phyloP scores from a whole-genome alignment of 2,888 invertebrate genomes.

The Tromatobia lineatoria region DNA sequence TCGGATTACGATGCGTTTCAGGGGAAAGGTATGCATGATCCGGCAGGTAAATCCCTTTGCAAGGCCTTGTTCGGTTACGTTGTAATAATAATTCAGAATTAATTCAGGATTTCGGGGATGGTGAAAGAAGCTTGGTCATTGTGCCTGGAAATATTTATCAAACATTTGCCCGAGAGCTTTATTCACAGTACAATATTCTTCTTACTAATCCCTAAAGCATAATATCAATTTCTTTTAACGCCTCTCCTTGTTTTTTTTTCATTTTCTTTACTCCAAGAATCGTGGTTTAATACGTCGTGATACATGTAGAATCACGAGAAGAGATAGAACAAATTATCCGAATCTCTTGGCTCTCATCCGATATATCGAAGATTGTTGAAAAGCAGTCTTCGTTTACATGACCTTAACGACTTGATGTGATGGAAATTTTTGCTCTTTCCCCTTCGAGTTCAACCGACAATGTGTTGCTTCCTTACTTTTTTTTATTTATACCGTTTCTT shows the following conservation, averaged over 20 bases:
- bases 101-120: slow-evolving; percentile 6
- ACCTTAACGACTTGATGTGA: too few relatives aligned
- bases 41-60: not conserved
- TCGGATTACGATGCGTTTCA: slow-evolving; percentile 21
- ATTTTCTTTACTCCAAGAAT: not conserved
- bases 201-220: not conserved
- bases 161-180: not conserved
- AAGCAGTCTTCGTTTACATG: too few relatives aligned
- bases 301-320: not conserved
- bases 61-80: slow-evolving; percentile 26
- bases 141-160: not conserved
- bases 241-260: too few relatives aligned
- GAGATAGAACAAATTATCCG: not conserved
- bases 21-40: slow-evolving; percentile 13
- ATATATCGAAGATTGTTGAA: too few relatives aligned
- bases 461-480: too few relatives aligned
- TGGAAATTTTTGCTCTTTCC: too few relatives aligned
- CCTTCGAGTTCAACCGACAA: too few relatives aligned
- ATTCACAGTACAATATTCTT: slow-evolving; percentile 1
- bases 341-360: too few relatives aligned
- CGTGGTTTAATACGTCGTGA: not conserved
- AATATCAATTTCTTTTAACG: not conserved
- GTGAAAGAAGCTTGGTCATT: not conserved
- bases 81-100: too few relatives aligned
- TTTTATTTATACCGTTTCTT: too few relatives aligned